Base-by-base conservation (phyloP, 1,140 invertebrate species). In the Pentalonia nigronervosa region DNA sequence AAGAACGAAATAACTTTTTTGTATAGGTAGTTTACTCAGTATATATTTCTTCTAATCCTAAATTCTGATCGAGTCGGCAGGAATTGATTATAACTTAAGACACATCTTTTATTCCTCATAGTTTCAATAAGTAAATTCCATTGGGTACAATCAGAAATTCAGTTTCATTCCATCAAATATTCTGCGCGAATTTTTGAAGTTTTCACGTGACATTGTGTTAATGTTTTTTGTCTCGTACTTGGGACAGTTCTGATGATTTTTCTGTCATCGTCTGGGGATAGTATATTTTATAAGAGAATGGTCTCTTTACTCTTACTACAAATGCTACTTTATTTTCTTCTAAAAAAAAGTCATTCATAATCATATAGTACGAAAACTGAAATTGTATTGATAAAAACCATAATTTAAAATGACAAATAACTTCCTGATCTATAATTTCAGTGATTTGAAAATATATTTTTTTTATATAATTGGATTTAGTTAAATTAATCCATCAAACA, bases 131-230 rank as follows among this genome's bases (percentile, higher is more conserved):
- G 23, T 88, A 88, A 88, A 88, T 88, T 50, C 86, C 47, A 34
- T 50, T 23, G 30, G 20, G 48, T 89, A 20, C 30, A 50, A 50
- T 50, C n/a, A 53, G n/a, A 88, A 88, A 88, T 50, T 20, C 86
- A 88, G 30, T 34, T 50, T 50, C 47, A 88, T 88, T 50, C 25
- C 6, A 50, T 88, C 86, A 48, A 50, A 50, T 88, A 88, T 50
- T 88, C 30, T 50, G 47, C 1, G 30, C 17, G 47, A n/a, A 88
- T 50, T 36, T 23, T 34, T 89, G 48, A 53, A 89, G 48, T 89
- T 36, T 89, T 89, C 23, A 53, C 47, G 87, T 89, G n/a, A 89
- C n/a, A 89, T 89, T 89, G 87, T 89, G 21, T 23, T 89, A 23
- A 53, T 89, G n/a, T 30, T 34, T 23, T 89, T 89, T 50, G 87